phyloP scores from a whole-genome alignment of 1,140 invertebrate genomes.

The Maniola jurtina region DNA sequence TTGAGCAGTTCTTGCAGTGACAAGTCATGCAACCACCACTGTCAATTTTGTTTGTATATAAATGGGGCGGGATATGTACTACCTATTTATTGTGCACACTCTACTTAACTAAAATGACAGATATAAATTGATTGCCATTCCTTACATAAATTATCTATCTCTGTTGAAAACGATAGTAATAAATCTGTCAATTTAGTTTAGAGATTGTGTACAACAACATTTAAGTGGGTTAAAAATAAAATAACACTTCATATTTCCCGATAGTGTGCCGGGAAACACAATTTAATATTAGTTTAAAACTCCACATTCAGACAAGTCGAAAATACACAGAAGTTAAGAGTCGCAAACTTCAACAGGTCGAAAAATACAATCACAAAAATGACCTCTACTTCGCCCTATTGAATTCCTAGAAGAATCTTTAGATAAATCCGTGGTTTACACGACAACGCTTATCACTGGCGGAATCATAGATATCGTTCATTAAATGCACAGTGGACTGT shows the following conservation, averaged over 20 bases:
- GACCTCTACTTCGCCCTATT: conserved; percentile 56
- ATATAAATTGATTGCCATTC: no score
- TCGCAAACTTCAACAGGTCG: conserved; percentile 62
- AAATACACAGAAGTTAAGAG: conserved; percentile 61
- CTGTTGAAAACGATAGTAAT: no score
- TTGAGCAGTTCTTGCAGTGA: no score
- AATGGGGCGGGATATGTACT: no score
- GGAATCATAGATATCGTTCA: conserved; percentile 37
- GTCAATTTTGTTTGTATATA: no score
- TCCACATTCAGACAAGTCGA: conserved; percentile 71
- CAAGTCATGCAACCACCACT: no score
- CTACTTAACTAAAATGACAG: no score
- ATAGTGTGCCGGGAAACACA: conserved; percentile 51
- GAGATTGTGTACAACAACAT: background rate
- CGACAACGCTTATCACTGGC: conserved; percentile 50
- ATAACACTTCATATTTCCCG: conserved; percentile 49
- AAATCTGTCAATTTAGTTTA: no score
- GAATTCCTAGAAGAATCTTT: conserved; percentile 55
- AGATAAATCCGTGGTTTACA: conserved; percentile 55
- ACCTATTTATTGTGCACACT: no score
- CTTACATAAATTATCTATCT: no score
- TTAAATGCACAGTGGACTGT: conserved; percentile 74
- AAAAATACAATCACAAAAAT: conserved; percentile 64
- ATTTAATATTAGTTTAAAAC: conserved; percentile 74
- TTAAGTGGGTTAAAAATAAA: conserved; percentile 37